Evolutionary conservation across 2,888 invertebrate species (phyloP).

Genomic region (Corythucha ciliata): DNA sequence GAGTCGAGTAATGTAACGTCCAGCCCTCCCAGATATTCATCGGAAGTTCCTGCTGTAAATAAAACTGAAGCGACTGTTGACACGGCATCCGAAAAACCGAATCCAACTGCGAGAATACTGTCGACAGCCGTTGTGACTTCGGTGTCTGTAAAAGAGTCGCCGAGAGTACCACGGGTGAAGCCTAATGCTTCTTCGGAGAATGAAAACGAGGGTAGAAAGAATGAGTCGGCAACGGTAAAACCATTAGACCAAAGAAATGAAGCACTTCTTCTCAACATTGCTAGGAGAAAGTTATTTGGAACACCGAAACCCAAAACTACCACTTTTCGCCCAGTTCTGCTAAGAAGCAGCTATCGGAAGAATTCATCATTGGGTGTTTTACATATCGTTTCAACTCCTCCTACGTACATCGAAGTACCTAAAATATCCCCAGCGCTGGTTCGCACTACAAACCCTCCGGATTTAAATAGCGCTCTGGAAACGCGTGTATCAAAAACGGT

Average conservation of each 20-base stretch:
- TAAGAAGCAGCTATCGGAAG: constrained; percentile 26
- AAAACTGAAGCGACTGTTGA: neutral
- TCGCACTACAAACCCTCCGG: neutral
- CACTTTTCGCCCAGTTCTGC: constrained; percentile 24
- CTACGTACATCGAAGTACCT: constrained; percentile 31
- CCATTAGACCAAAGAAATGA: constrained; percentile 13
- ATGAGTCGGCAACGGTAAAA: constrained; percentile 11
- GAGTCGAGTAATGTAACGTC: neutral
- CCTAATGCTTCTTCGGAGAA: constrained; percentile 15
- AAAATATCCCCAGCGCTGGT: constrained; percentile 19
- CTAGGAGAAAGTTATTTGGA: constrained; percentile 23
- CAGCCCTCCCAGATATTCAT: too few relatives aligned
- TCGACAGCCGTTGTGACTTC: constrained; percentile 36
- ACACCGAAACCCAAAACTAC: constrained; percentile 27
- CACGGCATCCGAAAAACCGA: constrained; percentile 39
- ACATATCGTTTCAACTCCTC: constrained; percentile 29
- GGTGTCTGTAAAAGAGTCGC: constrained; percentile 34
- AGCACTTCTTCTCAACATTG: constrained; percentile 14
- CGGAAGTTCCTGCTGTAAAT: neutral
- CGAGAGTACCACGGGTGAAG: constrained; percentile 19
- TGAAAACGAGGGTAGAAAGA: constrained; percentile 14
- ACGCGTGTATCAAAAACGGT: too few relatives aligned
- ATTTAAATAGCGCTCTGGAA: neutral
- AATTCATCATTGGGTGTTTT: constrained; percentile 26
- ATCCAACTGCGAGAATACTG: constrained; percentile 39